Percentiles rank a stretch among this genome's conserved stretches.
phyloP scores from a whole-genome alignment of 2,797 vertebrate species.

The Cirrhinus molitorella region DNA sequence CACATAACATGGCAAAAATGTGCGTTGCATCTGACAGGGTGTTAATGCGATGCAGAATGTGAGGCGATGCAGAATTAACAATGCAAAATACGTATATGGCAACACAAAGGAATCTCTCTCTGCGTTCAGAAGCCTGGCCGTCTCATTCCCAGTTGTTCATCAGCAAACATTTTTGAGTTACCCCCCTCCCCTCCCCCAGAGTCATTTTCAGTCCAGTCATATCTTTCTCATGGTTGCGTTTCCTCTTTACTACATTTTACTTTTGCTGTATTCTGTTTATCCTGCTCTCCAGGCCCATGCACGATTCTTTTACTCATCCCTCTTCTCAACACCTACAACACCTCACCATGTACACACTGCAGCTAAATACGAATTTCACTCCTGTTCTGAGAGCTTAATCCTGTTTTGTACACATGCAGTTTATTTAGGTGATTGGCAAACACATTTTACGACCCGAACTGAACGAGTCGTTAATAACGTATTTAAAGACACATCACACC shows the following conservation, averaged over 20 bases:
- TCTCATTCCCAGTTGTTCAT: slow-evolving; percentile 73
- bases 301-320: slow-evolving; percentile 55
- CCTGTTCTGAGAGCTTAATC: slow-evolving; percentile 6
- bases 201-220: slow-evolving; percentile 64
- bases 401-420: background rate
- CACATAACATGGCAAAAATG: slow-evolving; percentile 37
- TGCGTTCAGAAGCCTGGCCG: slow-evolving; percentile 16
- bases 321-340: slow-evolving; percentile 31
- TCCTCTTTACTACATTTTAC: slow-evolving; percentile 22
- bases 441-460: background rate
- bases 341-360: background rate
- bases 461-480: background rate
- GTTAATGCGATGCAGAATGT: background rate
- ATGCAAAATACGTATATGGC: background rate
- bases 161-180: slow-evolving; percentile 75
- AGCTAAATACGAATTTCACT: slow-evolving; percentile 8
- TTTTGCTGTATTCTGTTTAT: slow-evolving; percentile 59
- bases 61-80: slow-evolving; percentile 7
- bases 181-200: slow-evolving; percentile 68
- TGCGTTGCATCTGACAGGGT: background rate
- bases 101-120: background rate
- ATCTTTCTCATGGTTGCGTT: slow-evolving; percentile 71
- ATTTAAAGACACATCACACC: background rate
- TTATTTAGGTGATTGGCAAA: background rate
- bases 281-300: slow-evolving; percentile 57